Conservation (phyloP, 2,888 invertebrate species). For the Limnephilus rhombicus region DNA sequence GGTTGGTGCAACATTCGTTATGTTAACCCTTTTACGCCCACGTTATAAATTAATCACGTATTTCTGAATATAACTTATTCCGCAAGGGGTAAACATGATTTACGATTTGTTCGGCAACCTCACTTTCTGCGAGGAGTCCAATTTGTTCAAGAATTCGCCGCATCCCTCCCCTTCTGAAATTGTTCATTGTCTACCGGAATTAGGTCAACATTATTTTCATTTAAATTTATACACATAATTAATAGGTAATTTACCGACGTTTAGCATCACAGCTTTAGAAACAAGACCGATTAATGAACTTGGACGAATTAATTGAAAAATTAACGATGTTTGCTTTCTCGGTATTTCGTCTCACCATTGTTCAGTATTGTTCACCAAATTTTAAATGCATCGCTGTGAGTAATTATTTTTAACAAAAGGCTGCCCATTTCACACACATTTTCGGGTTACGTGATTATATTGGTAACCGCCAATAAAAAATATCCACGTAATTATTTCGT, state of each 20-base stretch:
- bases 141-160: background rate
- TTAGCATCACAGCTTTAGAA: background rate
- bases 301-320: background rate
- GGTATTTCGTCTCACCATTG: background rate
- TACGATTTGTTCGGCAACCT: background rate
- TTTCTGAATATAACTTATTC: background rate
- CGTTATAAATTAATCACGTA: conserved; percentile 1
- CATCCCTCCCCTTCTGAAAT: background rate
- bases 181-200: background rate
- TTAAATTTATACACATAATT: background rate
- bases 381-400: background rate
- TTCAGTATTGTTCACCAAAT: background rate
- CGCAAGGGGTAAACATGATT: conserved; percentile 1
- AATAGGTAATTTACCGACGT: background rate
- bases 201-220: background rate
- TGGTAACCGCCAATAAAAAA: background rate
- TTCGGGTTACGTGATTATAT: background rate
- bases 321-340: background rate
- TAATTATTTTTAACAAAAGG: background rate
- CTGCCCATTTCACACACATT: background rate
- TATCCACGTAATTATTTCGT: background rate
- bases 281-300: background rate
- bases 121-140: background rate
- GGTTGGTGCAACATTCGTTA: background rate
- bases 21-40: background rate